Conservation (phyloP, 1,140 invertebrate genomes). For the Arion vulgaris region DNA sequence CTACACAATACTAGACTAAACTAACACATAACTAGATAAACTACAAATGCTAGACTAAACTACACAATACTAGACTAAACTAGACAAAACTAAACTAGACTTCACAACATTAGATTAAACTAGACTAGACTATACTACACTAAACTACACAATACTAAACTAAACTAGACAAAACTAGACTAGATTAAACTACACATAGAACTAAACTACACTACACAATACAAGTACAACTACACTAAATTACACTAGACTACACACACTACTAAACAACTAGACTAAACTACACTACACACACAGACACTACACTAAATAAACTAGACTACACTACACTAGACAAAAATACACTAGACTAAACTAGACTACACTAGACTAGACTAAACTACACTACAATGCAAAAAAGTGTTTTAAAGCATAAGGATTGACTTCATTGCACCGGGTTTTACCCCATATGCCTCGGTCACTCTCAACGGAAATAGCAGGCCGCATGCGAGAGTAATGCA, state of each 20-base stretch:
- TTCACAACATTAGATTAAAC: neutral
- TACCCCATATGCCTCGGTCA: too few species aligned
- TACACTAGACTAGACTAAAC: neutral
- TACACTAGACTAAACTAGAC: neutral
- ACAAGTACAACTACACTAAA: neutral
- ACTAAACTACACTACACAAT: neutral
- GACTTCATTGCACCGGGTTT: too few species aligned
- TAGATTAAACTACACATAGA: neutral
- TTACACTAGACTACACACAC: neutral
- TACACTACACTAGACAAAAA: neutral
- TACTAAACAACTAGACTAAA: neutral
- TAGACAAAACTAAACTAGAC: neutral
- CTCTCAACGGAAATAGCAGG: too few species aligned
- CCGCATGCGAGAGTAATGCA: too few species aligned
- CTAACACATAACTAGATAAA: neutral
- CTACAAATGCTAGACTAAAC: neutral
- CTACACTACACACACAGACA: neutral
- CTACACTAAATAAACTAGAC: neutral
- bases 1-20: neutral
- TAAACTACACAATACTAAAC: neutral
- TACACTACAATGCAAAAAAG: neutral
- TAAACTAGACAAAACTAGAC: neutral
- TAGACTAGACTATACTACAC: neutral
- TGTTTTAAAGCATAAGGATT: too few species aligned
- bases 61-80: neutral